phyloP scores from a whole-genome alignment of 2,797 vertebrate species.

The Enteromius paludinosus region DNA sequence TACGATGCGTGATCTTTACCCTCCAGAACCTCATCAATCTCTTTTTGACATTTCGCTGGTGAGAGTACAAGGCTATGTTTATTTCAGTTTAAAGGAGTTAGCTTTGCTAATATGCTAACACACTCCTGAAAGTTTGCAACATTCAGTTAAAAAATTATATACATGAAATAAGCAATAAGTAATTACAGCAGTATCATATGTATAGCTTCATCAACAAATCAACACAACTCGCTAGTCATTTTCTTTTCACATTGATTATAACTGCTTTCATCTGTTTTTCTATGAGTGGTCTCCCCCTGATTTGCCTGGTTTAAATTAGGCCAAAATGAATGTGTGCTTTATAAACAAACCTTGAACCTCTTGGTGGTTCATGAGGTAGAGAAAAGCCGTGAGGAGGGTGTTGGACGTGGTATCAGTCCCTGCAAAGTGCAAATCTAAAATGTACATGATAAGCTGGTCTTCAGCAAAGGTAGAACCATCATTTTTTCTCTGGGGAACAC shows the following conservation, averaged over 20 bases:
- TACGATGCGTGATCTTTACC: conserved; percentile 61
- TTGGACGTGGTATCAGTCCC: conserved; percentile 79
- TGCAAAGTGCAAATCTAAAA: conserved; percentile 68
- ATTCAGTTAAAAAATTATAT: too few species aligned
- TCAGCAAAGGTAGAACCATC: conserved; percentile 69
- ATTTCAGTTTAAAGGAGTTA: background rate
- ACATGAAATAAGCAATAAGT: background rate
- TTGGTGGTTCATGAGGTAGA: conserved; percentile 71
- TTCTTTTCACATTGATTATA: background rate
- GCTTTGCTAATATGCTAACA: background rate
- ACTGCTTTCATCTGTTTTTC: background rate
- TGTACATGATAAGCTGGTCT: conserved; percentile 49
- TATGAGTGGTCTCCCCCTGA: background rate
- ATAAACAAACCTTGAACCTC: conserved; percentile 71
- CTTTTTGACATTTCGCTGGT: conserved; percentile 72
- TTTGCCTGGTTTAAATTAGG: background rate
- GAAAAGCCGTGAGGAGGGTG: conserved; percentile 73
- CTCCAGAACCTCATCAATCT: conserved; percentile 72
- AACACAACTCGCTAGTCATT: background rate
- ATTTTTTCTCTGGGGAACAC: conserved; percentile 49
- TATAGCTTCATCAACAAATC: background rate
- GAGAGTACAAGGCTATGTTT: background rate
- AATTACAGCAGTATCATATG: background rate
- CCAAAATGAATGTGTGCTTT: background rate
- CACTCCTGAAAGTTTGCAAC: background rate